Percentiles rank a stretch among this genome's conserved stretches.
Evolutionary conservation across 2,113 vertebrate species (phyloP).

Genomic region (Mormoops blainvillei): DNA sequence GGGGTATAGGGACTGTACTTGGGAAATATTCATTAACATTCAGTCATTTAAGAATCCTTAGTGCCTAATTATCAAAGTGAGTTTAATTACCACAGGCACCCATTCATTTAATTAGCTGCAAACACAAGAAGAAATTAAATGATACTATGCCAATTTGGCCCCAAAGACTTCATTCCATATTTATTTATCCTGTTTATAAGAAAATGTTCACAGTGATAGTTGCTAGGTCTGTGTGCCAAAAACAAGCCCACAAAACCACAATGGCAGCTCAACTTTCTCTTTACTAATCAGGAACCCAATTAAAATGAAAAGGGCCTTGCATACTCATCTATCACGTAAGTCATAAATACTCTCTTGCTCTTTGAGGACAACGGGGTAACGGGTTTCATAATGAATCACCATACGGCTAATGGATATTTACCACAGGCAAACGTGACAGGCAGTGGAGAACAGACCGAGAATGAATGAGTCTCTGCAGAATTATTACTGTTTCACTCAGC

Average conservation of each 20-base stretch:
- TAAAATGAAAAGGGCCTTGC: conserved; percentile 7
- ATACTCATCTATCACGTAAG: not conserved
- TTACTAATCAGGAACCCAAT: not conserved
- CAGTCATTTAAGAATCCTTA: conserved; percentile 61
- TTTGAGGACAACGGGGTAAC: conserved; percentile 27
- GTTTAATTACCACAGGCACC: conserved; percentile 67
- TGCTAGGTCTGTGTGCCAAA: not conserved
- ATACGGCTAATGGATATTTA: not conserved
- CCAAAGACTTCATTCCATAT: conserved; percentile 47
- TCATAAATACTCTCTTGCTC: not conserved
- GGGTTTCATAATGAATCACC: not conserved
- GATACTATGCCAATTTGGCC: conserved; percentile 60
- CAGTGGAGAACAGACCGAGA: not conserved
- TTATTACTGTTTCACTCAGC: not conserved
- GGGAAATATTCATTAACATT: conserved; percentile 60
- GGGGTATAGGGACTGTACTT: conserved; percentile 8
- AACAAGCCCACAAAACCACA: not conserved
- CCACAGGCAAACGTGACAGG: not conserved
- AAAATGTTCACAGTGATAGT: not conserved
- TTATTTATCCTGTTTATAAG: conserved; percentile 52
- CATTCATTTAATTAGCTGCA: conserved; percentile 67
- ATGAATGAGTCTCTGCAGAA: not conserved
- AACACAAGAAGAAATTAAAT: conserved; percentile 68
- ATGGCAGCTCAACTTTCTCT: not conserved
- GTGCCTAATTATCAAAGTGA: conserved; percentile 68